phyloP scores from a whole-genome alignment of 2,888 invertebrate species.

The Ligdia adustata region DNA sequence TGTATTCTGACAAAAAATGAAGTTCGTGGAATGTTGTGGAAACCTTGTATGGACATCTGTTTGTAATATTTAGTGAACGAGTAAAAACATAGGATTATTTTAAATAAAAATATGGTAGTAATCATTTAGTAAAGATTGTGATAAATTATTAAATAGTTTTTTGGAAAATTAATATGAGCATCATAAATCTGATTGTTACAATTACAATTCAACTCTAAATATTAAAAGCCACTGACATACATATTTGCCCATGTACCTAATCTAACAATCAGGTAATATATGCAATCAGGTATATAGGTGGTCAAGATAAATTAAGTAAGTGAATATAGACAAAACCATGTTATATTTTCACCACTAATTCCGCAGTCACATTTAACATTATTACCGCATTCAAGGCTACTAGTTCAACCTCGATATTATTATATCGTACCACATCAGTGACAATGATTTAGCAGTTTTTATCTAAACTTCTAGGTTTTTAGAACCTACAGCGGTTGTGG shows the following conservation, averaged over 20 bases:
- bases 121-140: too few relatives aligned
- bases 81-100: too few relatives aligned
- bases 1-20: slow-evolving; percentile 45
- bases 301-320: too few relatives aligned
- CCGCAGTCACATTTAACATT: slow-evolving; percentile 4
- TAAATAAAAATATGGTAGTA: too few relatives aligned
- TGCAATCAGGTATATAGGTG: too few relatives aligned
- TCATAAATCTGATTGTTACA: too few relatives aligned
- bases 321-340: neutral
- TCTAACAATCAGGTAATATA: too few relatives aligned
- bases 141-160: neutral
- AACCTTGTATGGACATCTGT: slow-evolving; percentile 5
- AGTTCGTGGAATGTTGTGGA: slow-evolving; percentile 30
- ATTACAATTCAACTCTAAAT: too few relatives aligned
- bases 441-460: slow-evolving; percentile 16
- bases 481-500: slow-evolving; percentile 30
- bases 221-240: too few relatives aligned
- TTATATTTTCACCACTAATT: neutral
- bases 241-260: too few relatives aligned
- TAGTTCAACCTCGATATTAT: slow-evolving; percentile 27
- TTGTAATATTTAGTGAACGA: neutral
- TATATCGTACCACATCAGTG: slow-evolving; percentile 7
- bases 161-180: neutral
- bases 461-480: slow-evolving; percentile 33
- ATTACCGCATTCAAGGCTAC: slow-evolving; percentile 12